Conservation (phyloP, 2,797 vertebrate species). For the Danio kyathit region DNA sequence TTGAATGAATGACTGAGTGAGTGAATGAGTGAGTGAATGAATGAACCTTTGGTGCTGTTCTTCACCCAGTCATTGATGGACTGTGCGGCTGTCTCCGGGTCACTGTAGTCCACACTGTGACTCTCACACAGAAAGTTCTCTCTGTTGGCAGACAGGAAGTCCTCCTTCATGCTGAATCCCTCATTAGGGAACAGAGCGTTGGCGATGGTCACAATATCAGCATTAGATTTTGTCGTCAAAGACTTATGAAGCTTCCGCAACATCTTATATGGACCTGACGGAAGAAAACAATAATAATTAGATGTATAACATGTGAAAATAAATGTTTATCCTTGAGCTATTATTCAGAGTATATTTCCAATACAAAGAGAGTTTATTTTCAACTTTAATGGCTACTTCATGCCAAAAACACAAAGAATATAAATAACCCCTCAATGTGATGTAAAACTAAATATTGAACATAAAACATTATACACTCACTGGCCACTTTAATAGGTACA, state of each 20-base stretch:
- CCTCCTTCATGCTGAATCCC: constrained; percentile 83
- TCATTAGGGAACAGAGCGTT: constrained; percentile 88
- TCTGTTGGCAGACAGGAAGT: constrained; percentile 87
- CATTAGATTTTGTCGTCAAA: constrained; percentile 89
- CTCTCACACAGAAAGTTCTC: constrained; percentile 90
- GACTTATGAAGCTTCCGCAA: constrained; percentile 92
- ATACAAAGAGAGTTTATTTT: neutral
- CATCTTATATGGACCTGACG: constrained; percentile 89
- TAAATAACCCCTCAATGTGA: too few relatives aligned
- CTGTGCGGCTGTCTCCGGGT: constrained; percentile 80
- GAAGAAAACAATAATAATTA: neutral
- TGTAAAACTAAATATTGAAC: too few relatives aligned
- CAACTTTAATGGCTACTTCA: too few relatives aligned
- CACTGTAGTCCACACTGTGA: constrained; percentile 83
- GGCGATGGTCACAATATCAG: constrained; percentile 88
- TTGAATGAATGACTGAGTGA: too few relatives aligned
- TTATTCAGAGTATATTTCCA: neutral
- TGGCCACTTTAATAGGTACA: too few relatives aligned
- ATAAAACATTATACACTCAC: too few relatives aligned
- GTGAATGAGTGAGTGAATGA: too few relatives aligned
- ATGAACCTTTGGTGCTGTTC: constrained; percentile 87
- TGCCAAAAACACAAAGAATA: too few relatives aligned
- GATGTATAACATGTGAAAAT: too few relatives aligned
- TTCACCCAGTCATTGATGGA: constrained; percentile 91
- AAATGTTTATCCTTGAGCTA: too few relatives aligned